Conservation (phyloP, 1,140 invertebrate species). For the Drosophila nikananu region DNA sequence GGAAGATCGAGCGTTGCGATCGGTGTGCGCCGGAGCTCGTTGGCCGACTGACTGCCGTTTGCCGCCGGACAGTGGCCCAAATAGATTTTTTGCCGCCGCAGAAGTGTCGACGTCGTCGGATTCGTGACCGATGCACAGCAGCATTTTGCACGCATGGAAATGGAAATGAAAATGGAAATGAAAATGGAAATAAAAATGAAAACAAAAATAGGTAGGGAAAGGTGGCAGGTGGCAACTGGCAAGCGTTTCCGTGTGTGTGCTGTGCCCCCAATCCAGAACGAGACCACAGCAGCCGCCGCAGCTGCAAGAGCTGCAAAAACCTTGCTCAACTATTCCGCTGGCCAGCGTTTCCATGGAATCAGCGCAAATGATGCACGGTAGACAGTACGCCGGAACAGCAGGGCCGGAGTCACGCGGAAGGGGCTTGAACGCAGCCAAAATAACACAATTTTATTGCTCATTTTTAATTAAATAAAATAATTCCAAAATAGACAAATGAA, state of each 20-base stretch:
- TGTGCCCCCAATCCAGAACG: conserved; percentile 57
- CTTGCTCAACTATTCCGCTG: conserved; percentile 65
- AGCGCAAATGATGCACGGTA: conserved; percentile 70
- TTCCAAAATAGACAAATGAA: not conserved
- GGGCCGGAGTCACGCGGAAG: conserved; percentile 10
- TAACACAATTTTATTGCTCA: no score
- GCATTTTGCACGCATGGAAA: conserved; percentile 66
- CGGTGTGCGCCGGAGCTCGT: conserved; percentile 58
- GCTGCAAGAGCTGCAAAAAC: conserved; percentile 52
- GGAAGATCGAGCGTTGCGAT: conserved; percentile 37
- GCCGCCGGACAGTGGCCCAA: conserved; percentile 51
- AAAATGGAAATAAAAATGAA: not conserved
- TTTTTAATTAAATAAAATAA: not conserved
- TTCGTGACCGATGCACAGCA: conserved; percentile 50
- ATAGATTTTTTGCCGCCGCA: conserved; percentile 70
- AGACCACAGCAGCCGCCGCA: conserved; percentile 47
- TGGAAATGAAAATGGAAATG: not conserved
- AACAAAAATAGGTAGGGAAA: not conserved
- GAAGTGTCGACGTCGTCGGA: conserved; percentile 65
- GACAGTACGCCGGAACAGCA: conserved; percentile 34
- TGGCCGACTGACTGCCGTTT: conserved; percentile 58
- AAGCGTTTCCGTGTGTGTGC: conserved; percentile 70
- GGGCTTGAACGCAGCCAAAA: not conserved
- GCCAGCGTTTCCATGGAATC: conserved; percentile 54
- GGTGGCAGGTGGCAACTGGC: not conserved